Conservation (phyloP, 2,113 vertebrate species). For the Xyrauchen texanus region DNA sequence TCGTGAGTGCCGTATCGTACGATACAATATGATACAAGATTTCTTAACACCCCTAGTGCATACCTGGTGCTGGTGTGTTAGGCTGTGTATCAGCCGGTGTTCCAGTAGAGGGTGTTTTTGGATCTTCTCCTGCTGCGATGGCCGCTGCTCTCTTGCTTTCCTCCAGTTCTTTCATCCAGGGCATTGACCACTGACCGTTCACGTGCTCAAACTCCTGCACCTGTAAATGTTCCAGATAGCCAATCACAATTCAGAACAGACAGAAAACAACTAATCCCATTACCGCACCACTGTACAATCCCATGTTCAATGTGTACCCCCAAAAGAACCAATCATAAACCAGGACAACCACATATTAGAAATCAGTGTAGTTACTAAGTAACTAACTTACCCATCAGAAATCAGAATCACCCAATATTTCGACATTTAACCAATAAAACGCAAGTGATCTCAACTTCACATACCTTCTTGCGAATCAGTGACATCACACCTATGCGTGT, state of each 20-base stretch:
- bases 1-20: no score
- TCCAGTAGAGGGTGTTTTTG: constrained; percentile 85
- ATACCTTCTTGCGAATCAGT: constrained; percentile 95
- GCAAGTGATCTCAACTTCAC: not conserved
- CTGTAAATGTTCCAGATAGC: constrained; percentile 63
- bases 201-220: constrained; percentile 99
- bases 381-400: no score
- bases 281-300: no score
- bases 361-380: no score
- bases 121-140: constrained; percentile 78
- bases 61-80: constrained; percentile 89
- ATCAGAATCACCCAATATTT: no score
- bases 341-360: no score
- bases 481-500: constrained; percentile 99
- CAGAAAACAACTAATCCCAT: not conserved
- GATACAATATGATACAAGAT: no score
- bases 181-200: constrained; percentile 98
- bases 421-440: no score
- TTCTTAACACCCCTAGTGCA: no score
- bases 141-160: constrained; percentile 90
- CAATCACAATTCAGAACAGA: not conserved
- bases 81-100: constrained; percentile 95
- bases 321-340: no score
- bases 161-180: constrained; percentile 93
- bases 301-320: no score